Base-by-base conservation (phyloP, 1,140 invertebrate genomes). In the Palaemon carinicauda region DNA sequence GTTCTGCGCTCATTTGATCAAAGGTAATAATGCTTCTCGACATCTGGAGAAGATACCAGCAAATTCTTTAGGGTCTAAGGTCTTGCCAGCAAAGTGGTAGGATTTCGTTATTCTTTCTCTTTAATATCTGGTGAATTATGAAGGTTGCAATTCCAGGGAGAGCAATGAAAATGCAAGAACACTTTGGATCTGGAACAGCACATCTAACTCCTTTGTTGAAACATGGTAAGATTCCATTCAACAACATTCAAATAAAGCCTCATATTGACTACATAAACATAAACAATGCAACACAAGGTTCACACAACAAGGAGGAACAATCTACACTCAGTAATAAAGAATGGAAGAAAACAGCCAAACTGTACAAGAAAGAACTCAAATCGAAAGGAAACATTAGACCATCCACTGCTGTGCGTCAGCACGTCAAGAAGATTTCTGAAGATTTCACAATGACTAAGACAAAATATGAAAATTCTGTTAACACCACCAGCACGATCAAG, bases 371-470 rank as follows among this genome's bases (percentile, higher is more conserved):
- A 51, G 80, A 77, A 24, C 84, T 86, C 1, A 88, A 82, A 33
- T 54, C 84, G 14, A 89, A 89, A 53, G 82, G 80, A 0, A 89
- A 81, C 54, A 87, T 82, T 24, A 54, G 84, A 15, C 80, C 88
- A 0, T 89, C 88, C 14, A 84, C 82, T 24, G 86, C 88, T 24
- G 88, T 89, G 14, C 75, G 82, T 15, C 65, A 69, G 19, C 88
- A 87, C 81, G 88, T 89, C 3, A 89, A 89, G 50, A 89, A 89
- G 69, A 89, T 89, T 19, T 89, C 88, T 0, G 85, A 89, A 78
- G 88, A 89, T 19, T 89, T 89, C 65, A 80, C 86, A n/a, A 24
- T 87, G 80, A 88, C 85, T 1, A 85, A 89, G 21, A 80, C 79
- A 1, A 89, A 89, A 51, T 89, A 87, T 53, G 82, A 89, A 74